A percentile compares a stretch with the other conserved stretches of the same genome.
These are phyloP conservation scores for Papilio helenus DNA, from an alignment of 1,140 invertebrate species.

Conservation along the genomic window DNA sequence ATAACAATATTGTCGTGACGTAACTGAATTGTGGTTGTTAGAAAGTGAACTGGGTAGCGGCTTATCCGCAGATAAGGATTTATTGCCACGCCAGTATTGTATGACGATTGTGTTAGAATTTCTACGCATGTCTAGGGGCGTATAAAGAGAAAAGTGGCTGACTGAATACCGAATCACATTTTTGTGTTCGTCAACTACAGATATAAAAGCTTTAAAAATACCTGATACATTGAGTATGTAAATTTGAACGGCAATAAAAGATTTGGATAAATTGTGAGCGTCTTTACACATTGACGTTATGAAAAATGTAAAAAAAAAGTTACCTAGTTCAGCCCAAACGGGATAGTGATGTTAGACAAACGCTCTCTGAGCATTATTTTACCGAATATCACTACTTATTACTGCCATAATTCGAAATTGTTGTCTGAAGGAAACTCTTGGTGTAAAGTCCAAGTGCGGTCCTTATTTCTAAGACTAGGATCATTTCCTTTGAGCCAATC, in stretches of 20 bases:
- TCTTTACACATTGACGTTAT: background rate
- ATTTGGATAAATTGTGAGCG: constrained; percentile 11
- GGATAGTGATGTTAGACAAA: background rate
- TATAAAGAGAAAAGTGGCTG: constrained; percentile 39
- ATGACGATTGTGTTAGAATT: constrained; percentile 43
- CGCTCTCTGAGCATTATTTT: background rate
- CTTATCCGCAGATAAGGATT: constrained; percentile 52
- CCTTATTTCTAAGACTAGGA: background rate
- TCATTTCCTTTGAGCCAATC: background rate
- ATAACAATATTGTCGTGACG: constrained; percentile 41
- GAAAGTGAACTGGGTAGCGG: constrained; percentile 45
- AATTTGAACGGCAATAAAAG: constrained; percentile 13
- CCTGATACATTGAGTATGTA: constrained; percentile 10
- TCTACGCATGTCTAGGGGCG: constrained; percentile 36
- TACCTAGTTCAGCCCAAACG: background rate
- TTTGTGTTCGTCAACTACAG: constrained; percentile 28
- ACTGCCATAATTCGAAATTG: no score
- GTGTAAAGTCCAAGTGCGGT: background rate
- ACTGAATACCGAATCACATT: constrained; percentile 41
- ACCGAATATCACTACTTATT: background rate
- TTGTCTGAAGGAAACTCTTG: no score
- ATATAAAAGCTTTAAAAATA: constrained; percentile 7
- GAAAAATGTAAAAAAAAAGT: background rate
- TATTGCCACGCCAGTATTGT: constrained; percentile 43
- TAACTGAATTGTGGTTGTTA: constrained; percentile 38